A percentile compares a stretch with the other conserved stretches of the same genome.
phyloP scores from a whole-genome alignment of 1,140 invertebrate genomes.

The Elymnias hypermnestra region DNA sequence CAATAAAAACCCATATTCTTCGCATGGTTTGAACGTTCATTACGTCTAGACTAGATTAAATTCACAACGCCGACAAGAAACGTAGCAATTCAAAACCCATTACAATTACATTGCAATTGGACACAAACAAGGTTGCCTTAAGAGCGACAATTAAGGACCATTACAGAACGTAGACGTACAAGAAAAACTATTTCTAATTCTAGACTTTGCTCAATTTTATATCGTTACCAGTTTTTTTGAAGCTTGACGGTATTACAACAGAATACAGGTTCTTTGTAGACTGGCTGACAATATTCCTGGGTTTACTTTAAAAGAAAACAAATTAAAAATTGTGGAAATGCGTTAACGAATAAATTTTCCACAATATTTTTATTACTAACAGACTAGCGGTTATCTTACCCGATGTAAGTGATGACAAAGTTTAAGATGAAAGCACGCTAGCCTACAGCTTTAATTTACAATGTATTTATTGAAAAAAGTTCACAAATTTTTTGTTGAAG shows the following conservation, averaged over 20 bases:
- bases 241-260: too few species aligned
- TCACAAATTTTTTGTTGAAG: too few species aligned
- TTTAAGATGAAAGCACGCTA: too few species aligned
- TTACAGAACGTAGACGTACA: slow-evolving; percentile 3
- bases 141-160: slow-evolving; percentile 5
- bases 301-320: too few species aligned
- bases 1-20: too few species aligned
- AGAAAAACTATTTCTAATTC: not conserved
- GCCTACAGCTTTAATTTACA: too few species aligned
- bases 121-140: slow-evolving; percentile 2
- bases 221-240: slow-evolving; percentile 1
- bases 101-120: slow-evolving; percentile 7
- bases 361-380: too few species aligned
- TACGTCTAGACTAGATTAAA: slow-evolving; percentile 4
- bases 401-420: too few species aligned
- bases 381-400: too few species aligned
- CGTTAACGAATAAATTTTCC: too few species aligned
- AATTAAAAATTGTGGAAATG: too few species aligned
- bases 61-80: slow-evolving; percentile 6
- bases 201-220: not conserved
- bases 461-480: too few species aligned
- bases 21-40: not conserved
- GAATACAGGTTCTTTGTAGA: not conserved
- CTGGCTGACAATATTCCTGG: not conserved
- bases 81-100: slow-evolving; percentile 5